These are phyloP conservation scores for Phoebastria nigripes DNA, from an alignment of 2,797 vertebrate genomes.

Conservation along the genomic window DNA sequence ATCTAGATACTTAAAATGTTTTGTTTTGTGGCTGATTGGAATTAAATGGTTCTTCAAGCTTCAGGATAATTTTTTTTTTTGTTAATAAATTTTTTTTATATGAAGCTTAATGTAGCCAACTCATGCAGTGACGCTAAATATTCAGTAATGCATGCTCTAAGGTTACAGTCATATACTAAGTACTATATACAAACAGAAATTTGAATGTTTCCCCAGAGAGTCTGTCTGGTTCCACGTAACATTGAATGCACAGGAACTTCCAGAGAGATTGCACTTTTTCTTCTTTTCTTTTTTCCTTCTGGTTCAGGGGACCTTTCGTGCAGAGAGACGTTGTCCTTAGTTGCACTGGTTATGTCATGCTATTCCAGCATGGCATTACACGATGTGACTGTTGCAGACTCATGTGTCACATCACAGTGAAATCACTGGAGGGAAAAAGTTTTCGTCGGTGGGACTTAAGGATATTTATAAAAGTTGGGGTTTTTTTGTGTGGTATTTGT, in stretches of 20 bases:
- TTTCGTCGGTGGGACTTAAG: not conserved
- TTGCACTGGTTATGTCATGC: conserved; percentile 66
- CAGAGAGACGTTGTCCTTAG: conserved; percentile 52
- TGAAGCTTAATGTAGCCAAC: not conserved
- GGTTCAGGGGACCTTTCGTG: conserved; percentile 33
- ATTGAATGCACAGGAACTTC: not conserved
- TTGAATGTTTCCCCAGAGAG: not conserved
- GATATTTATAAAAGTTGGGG: not conserved
- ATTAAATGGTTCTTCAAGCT: not conserved
- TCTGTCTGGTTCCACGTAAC: not conserved
- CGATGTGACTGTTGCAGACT: conserved; percentile 68
- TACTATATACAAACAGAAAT: not conserved
- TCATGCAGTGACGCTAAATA: not conserved
- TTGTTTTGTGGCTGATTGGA: not conserved
- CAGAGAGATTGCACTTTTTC: not conserved
- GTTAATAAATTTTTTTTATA: not conserved
- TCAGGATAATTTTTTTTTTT: not conserved
- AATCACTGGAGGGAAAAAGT: conserved; percentile 42
- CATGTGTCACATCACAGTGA: conserved; percentile 52
- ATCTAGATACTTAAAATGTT: not conserved
- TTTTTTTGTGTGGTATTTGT: not conserved
- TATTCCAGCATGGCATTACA: conserved; percentile 45
- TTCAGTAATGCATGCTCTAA: not conserved
- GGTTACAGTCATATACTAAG: not conserved
- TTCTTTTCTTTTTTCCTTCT: rapidly evolving